These are phyloP conservation scores for Falco rusticolus DNA, from an alignment of 2,797 vertebrate genomes.

Conservation along the genomic window DNA sequence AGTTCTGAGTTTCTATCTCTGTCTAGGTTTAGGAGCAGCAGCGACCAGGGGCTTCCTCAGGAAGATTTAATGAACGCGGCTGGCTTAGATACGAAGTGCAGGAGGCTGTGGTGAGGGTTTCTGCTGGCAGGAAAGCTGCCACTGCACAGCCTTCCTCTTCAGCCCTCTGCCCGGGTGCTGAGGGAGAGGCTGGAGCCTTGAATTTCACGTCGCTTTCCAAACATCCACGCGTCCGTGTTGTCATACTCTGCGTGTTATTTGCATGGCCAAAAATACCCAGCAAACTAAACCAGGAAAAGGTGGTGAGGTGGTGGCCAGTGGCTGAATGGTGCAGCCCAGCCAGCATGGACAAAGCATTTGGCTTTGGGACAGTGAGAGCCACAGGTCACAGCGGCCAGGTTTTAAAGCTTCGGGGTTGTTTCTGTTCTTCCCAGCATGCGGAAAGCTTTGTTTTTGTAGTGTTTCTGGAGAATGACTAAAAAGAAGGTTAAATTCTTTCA, in stretches of 20 bases:
- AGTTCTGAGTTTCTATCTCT: neutral
- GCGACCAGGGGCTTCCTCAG: neutral
- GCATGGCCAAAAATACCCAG: neutral
- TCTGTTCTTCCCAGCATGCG: neutral
- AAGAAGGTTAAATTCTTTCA: constrained; percentile 46
- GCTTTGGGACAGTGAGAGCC: neutral
- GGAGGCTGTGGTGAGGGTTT: neutral
- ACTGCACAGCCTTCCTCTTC: neutral
- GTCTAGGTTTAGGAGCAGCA: neutral
- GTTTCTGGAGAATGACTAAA: neutral
- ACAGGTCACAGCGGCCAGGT: fast-evolving
- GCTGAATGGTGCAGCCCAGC: neutral
- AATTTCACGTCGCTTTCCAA: neutral
- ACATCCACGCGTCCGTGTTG: neutral
- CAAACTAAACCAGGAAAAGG: neutral
- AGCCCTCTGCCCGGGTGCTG: neutral
- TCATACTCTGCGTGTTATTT: neutral
- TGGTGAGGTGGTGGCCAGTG: neutral
- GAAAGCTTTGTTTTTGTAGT: neutral
- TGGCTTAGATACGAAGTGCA: neutral
- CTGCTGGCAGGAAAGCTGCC: neutral
- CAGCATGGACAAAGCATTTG: neutral
- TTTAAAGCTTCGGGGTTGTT: neutral
- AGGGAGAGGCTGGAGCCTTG: neutral
- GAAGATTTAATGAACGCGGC: neutral